Evolutionary conservation across 2,113 vertebrate genomes (phyloP).

Genomic region (Pelmatolapia mariae): DNA sequence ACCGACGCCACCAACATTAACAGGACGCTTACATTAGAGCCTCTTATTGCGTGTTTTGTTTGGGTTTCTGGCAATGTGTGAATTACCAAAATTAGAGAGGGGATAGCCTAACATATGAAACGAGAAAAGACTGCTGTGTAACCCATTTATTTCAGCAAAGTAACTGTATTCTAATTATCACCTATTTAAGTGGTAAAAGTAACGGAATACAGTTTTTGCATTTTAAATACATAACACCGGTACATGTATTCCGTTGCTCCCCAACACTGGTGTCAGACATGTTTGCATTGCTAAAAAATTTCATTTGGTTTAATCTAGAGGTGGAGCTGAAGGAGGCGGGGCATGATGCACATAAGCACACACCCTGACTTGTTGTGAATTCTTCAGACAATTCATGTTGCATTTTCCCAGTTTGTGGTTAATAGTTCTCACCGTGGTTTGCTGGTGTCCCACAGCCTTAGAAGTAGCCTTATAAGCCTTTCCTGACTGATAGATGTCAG

Average conservation of each 20-base stretch:
- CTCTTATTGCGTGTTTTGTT: not conserved
- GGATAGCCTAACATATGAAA: not conserved
- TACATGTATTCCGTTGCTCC: not conserved
- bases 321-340: not conserved
- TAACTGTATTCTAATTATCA: not conserved
- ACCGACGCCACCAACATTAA: not conserved
- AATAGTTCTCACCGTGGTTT: not conserved
- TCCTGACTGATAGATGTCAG: not conserved
- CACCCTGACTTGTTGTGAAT: not conserved
- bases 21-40: not conserved
- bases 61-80: not conserved
- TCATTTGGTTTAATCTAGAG: not conserved
- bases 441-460: not conserved
- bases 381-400: accelerated
- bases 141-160: not conserved
- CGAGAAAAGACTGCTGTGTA: accelerated
- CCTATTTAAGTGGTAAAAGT: not conserved
- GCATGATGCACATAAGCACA: accelerated
- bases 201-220: accelerated
- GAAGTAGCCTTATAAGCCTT: not conserved
- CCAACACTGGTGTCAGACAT: not conserved
- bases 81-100: not conserved
- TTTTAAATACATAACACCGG: not conserved
- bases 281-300: not conserved
- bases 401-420: not conserved